These are phyloP conservation scores for Sphenopsis melanotis DNA, from an alignment of 2,797 vertebrate species.

Conservation along the genomic window DNA sequence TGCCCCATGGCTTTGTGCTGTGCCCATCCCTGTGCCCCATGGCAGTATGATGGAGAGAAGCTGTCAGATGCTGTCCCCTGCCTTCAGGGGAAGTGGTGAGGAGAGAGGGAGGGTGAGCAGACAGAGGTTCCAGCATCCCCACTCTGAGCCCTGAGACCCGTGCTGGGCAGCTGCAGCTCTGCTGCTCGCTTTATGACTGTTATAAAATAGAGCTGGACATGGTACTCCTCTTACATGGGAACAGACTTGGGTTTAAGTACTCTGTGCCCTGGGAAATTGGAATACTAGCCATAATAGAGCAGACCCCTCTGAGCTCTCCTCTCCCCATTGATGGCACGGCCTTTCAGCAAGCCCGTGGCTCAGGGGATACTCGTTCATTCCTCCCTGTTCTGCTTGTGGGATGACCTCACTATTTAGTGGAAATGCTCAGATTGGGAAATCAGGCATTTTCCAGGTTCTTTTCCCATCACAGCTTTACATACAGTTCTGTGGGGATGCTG, in stretches of 20 bases:
- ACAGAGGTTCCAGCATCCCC: accelerated
- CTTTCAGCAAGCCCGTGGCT: background rate
- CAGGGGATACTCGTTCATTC: background rate
- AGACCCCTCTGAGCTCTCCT: accelerated
- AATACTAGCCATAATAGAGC: accelerated
- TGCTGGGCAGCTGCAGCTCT: background rate
- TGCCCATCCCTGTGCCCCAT: background rate
- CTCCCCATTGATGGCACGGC: accelerated
- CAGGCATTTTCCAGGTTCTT: background rate
- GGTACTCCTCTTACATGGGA: background rate
- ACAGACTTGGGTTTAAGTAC: background rate
- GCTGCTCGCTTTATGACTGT: background rate
- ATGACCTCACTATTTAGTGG: background rate
- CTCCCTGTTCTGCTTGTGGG: accelerated
- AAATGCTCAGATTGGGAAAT: background rate
- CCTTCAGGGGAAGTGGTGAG: background rate
- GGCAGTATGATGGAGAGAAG: background rate
- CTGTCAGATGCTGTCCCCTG: accelerated
- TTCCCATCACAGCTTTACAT: accelerated
- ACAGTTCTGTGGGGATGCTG: accelerated
- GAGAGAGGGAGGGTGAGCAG: background rate
- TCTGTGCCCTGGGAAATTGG: background rate
- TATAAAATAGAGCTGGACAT: background rate
- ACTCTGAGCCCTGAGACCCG: accelerated
- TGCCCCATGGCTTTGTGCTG: background rate